Evolutionary conservation across 2,888 invertebrate species (phyloP), one percentile per base, ranked within the genome.

Genomic region (Oeneis ivallda): DNA sequence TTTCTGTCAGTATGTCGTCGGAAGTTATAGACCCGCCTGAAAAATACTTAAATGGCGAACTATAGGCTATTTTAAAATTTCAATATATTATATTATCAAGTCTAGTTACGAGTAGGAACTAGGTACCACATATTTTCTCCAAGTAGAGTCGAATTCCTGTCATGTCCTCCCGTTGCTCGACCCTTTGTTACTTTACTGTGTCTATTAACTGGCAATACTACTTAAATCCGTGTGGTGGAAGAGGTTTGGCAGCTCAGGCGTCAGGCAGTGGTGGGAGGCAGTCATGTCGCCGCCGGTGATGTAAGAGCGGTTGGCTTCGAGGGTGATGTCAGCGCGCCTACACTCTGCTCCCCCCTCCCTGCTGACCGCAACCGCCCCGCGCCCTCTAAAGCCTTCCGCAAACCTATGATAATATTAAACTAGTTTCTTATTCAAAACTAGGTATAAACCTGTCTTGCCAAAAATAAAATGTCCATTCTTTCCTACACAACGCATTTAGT

Each of bases 291-390:
- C 76, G 77, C 75, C 76, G 88, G 83, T 90, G 91, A 90, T 89
- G 91, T 91, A 91, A 91, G 90, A 89, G 76, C 87, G 49, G 49
- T 19, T 60, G 84, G 83, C 86, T 87, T 85, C 75, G 84, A 85
- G 83, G 91, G 87, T 91, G 91, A 91, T 90, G 90, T 91, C 91
- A 91, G 87, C 89, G 85, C 87, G 82, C 87, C 87, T 84, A 87
- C 88, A 79, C 79, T 77, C 70, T 76, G 72, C 79, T 80, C 79
- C 78, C 68, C 65, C 68, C 64, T 63, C 67, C 43, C 64, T 57
- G 62, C 69, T 73, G 74, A 71, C 72, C 76, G 71, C 69, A 61
- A 54, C 71, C 64, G 66, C 70, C 76, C 76, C 60, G 66, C 61
- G 62, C 58, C 63, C 62, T 64, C 61, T 41, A 67, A 81, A 91